Conservation (phyloP, 2,113 vertebrate species). For the Bothrops jararaca region DNA sequence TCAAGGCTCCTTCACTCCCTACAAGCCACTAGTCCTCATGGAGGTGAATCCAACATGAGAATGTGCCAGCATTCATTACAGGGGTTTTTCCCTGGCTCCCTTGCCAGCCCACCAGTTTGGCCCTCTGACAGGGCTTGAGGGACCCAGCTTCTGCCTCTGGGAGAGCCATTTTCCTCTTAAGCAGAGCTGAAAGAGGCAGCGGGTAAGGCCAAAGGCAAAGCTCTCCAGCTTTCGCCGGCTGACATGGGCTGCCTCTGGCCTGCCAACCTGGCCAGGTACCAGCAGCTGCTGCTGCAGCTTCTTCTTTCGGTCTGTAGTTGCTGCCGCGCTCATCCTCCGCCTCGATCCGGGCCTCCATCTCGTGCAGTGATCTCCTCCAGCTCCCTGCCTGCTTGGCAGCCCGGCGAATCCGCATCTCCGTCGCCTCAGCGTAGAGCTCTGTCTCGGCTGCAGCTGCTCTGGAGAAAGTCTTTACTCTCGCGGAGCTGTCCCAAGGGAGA, state of each 20-base stretch:
- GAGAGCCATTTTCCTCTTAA: not conserved
- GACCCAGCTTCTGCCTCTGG: fast-evolving
- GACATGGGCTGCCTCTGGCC: not conserved
- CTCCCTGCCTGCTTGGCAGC: conserved; percentile 92
- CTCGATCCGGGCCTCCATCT: conserved; percentile 92
- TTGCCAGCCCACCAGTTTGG: not conserved
- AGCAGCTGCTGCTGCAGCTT: conserved; percentile 90
- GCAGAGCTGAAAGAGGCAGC: not conserved
- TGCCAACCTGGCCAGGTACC: conserved; percentile 62
- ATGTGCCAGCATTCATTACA: too few species aligned
- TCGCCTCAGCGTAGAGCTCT: conserved; percentile 84
- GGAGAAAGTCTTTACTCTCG: conserved; percentile 83
- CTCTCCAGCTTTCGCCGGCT: not conserved
- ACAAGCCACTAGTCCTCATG: not conserved
- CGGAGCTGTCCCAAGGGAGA: conserved; percentile 67
- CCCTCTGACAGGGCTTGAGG: not conserved
- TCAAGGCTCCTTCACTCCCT: not conserved
- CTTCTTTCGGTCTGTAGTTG: conserved; percentile 85
- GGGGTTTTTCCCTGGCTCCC: not conserved
- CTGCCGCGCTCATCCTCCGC: conserved; percentile 87
- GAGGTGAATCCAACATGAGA: not conserved
- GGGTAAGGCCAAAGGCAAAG: not conserved
- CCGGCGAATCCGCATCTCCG: conserved; percentile 88
- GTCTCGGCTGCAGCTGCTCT: conserved; percentile 89
- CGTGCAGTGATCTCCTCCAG: conserved; percentile 92